Conservation (phyloP, 2,888 invertebrate species). For the Trachelus stipa region DNA sequence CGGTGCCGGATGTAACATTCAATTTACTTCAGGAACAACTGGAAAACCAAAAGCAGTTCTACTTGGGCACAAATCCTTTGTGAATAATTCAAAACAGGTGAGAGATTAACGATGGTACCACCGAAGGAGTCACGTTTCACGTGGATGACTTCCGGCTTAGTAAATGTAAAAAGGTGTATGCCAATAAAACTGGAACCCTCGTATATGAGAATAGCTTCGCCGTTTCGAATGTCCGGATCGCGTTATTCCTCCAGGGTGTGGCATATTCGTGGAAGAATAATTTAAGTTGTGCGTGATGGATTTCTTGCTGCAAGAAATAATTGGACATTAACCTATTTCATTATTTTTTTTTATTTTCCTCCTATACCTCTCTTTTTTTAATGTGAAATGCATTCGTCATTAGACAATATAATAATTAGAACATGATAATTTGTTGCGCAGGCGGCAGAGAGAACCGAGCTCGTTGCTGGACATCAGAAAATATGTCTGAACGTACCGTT, state of each 20-base stretch:
- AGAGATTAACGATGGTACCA: constrained; percentile 59
- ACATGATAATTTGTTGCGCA: constrained; percentile 17
- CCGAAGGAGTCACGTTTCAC: not conserved
- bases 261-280: not conserved
- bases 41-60: constrained; percentile 83
- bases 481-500: constrained; percentile 79
- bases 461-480: constrained; percentile 67
- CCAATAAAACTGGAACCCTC: not conserved
- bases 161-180: not conserved
- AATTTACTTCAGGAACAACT: constrained; percentile 89
- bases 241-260: not conserved
- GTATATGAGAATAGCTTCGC: not conserved
- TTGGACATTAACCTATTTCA: not conserved
- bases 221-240: not conserved
- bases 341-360: not conserved
- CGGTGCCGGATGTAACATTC: constrained; percentile 79
- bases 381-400: too few species aligned
- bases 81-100: constrained; percentile 80
- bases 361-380: too few species aligned
- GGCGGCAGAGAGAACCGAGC: constrained; percentile 60
- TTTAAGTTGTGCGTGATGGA: not conserved
- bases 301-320: not conserved
- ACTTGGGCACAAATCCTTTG: constrained; percentile 77
- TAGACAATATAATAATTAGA: not conserved
- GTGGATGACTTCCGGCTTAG: not conserved